A percentile compares a stretch with the other conserved stretches of the same genome.
phyloP scores from a whole-genome alignment of 2,113 vertebrate species.

The Cricetomys ansorgei region DNA sequence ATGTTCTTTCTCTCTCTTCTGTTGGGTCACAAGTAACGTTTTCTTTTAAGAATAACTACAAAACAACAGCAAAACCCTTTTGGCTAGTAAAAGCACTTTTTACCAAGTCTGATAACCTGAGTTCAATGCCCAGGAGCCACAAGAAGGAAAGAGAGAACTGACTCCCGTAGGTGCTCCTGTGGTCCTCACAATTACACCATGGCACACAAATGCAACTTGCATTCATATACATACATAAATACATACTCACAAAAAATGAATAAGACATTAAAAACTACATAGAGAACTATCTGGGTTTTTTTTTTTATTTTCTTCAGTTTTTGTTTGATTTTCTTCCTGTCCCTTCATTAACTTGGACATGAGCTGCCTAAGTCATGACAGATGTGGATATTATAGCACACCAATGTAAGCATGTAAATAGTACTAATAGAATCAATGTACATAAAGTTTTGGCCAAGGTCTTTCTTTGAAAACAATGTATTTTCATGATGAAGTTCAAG shows the following conservation, averaged over 20 bases:
- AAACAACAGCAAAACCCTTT: neutral
- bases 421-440: neutral
- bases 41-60: neutral
- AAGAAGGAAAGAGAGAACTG: neutral
- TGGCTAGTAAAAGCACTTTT: neutral
- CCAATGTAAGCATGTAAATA: neutral
- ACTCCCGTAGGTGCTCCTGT: neutral
- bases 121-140: neutral
- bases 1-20: neutral
- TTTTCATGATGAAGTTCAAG: neutral
- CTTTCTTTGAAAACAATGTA: neutral
- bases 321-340: neutral
- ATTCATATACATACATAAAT: neutral
- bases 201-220: neutral
- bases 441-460: neutral
- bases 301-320: neutral
- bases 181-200: neutral
- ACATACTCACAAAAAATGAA: neutral
- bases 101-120: neutral
- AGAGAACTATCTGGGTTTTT: neutral
- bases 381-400: neutral
- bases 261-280: neutral
- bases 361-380: neutral
- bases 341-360: neutral
- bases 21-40: neutral